Conservation (phyloP, 2,888 invertebrate genomes). For the Penaeus monodon region DNA sequence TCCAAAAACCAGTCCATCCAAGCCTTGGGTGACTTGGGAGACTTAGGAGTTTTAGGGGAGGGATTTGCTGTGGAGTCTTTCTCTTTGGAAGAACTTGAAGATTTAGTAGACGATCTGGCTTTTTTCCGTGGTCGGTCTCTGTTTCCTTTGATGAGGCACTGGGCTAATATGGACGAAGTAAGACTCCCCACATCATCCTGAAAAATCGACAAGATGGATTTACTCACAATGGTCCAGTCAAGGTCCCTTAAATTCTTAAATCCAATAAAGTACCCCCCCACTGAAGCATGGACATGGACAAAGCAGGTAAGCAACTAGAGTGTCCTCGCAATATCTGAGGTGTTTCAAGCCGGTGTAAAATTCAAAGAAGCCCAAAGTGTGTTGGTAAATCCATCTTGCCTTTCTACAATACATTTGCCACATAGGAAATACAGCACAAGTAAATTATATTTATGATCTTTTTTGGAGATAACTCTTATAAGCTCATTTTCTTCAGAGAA, state of each 20-base stretch:
- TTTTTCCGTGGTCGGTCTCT: slow-evolving; percentile 54
- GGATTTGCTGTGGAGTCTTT: slow-evolving; percentile 35
- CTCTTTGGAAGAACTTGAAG: slow-evolving; percentile 46
- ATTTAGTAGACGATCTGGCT: slow-evolving; percentile 24
- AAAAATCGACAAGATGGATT: slow-evolving; percentile 65
- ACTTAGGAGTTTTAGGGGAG: slow-evolving; percentile 33
- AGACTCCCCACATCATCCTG: slow-evolving; percentile 59
- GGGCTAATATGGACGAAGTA: slow-evolving; percentile 57
- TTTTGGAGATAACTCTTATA: slow-evolving; percentile 9
- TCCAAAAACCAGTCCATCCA: slow-evolving; percentile 64
- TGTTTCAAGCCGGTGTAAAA: slow-evolving; percentile 17
- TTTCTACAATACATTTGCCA: slow-evolving; percentile 40
- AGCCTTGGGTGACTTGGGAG: slow-evolving; percentile 48
- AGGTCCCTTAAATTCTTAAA: slow-evolving; percentile 34
- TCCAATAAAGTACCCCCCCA: slow-evolving; percentile 18
- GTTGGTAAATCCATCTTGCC: slow-evolving; percentile 63
- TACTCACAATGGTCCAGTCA: slow-evolving; percentile 58
- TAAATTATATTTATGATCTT: neutral
- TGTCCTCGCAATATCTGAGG: slow-evolving; percentile 31
- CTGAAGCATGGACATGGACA: slow-evolving; percentile 40
- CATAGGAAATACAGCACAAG: slow-evolving; percentile 18
- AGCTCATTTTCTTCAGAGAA: neutral
- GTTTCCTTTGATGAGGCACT: slow-evolving; percentile 62
- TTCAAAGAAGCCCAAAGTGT: slow-evolving; percentile 45
- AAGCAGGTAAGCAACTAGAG: slow-evolving; percentile 37